Base-by-base conservation (phyloP, 2,797 vertebrate genomes). In the Capromys pilorides region DNA sequence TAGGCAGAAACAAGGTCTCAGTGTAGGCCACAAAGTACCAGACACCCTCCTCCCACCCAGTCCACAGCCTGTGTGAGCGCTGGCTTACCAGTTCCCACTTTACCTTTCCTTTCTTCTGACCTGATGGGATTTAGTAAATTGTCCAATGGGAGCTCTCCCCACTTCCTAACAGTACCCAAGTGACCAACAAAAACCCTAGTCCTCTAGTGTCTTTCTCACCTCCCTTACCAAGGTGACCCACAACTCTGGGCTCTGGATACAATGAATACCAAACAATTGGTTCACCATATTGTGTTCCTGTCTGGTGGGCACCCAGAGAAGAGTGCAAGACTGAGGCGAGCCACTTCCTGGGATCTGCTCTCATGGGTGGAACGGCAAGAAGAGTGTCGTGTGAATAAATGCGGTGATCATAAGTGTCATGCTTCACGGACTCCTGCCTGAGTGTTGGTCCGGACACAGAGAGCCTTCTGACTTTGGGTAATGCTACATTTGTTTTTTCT, bases 231-330 rank as follows among this genome's bases (percentile, higher is more conserved):
- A 77, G 45, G 12, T 3, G 75, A 19, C 26, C 51, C 16, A 6
- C 0, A 4, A 64, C 77, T 62, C 14, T 59, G 51, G 41, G 26
- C 73, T 92, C 69, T 24, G 0, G 0, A 0, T 19, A 54, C 83
- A 31, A 0, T 0, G n/a, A 90, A 22, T 1, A 1, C 24, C 21
- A 14, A 45, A 26, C n/a, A 4, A 1, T 45, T n/a, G 9, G 5
- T 33, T 59, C 9, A 2, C 51, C 4, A 2, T 21, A 3, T 5
- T 9, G 36, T 71, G 51, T 41, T n/a, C 19, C 59, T 22, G 73
- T 26, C 19, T 11, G 57, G 54, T 59, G 69, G 64, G 51, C 14
- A 13, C 2, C 4, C 2, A 12, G 18, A 45, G 54, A 59, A 31
- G 64, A 7, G 24, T 45, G 45, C 62, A 31, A 2, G 64, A 21